These are phyloP conservation scores for Drosophila engyochracea DNA, from an alignment of 2,888 invertebrate genomes.

Conservation along the genomic window DNA sequence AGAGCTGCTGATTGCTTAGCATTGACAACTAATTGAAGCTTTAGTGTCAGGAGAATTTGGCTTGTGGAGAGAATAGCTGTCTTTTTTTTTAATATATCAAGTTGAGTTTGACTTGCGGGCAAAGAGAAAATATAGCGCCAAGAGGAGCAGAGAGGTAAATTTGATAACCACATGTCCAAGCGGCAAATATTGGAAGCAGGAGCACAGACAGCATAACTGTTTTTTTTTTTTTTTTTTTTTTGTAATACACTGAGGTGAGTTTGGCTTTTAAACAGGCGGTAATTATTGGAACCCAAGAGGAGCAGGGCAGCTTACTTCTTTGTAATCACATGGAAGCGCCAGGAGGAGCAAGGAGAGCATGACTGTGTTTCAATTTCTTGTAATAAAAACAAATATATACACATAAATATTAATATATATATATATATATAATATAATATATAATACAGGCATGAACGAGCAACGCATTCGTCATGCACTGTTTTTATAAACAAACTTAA, in stretches of 20 bases:
- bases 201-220: neutral
- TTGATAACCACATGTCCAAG: neutral
- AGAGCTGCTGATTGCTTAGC: neutral
- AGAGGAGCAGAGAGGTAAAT: neutral
- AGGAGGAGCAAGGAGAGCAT: neutral
- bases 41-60: neutral
- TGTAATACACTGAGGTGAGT: neutral
- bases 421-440: neutral
- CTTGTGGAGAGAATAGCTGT: neutral
- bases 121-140: neutral
- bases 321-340: neutral
- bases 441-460: slow-evolving; percentile 2
- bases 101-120: neutral
- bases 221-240: neutral
- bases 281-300: neutral
- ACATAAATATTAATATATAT: neutral
- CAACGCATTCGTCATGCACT: slow-evolving; percentile 26
- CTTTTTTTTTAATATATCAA: neutral
- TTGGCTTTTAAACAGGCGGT: neutral
- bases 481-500: slow-evolving; percentile 49
- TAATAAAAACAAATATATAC: neutral
- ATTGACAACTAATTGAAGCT: neutral
- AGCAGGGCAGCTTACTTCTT: neutral
- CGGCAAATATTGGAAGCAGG: neutral
- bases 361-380: neutral